Evolutionary conservation across 2,797 vertebrate species (phyloP), one percentile per base, ranked within the genome.

Genomic region (Bradypus variegatus): DNA sequence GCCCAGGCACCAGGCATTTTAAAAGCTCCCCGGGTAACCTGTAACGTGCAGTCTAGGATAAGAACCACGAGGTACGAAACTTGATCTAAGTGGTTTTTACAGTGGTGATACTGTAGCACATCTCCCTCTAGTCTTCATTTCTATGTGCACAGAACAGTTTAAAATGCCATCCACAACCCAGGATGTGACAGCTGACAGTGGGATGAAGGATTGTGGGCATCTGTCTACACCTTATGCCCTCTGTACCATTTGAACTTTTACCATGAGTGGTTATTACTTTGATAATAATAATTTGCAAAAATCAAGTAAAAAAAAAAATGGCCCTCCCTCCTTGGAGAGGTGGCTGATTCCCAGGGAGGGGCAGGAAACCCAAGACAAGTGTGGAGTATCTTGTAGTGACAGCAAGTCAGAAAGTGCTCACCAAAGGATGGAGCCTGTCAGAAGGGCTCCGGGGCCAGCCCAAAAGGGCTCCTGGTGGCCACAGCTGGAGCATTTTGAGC

Each of bases 381-480:
- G 25, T 13, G 14, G 27, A 85, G 69, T 5, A 2, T 25, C 48
- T 19, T 7, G 3, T 1, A 14, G 50, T 3, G n/a, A n/a, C 19
- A 2, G n/a, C 58, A 45, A 62, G 14, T 7, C 48, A 64, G 36
- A 27, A 85, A 25, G 62, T 2, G 14, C 76, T 77, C 72, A 60
- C 50, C 13, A 19, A 77, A 75, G 0, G 15, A 73, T 9, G 18
- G 7, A 41, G 15, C 45, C 2, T 1, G 2, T 33, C 0, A 19
- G 27, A 31, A 64, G 45, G 33, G 25, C 31, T 27, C 3, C 31
- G n/a, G 27, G 23, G 5, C 27, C 18, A 6, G 38, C 48, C 27
- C 3, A 33, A 55, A 23, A 65, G 72, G 25, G 41, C 14, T 69
- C 58, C 86, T 65, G 21, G 21, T 0, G 7, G 79, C 45, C 73